These are phyloP conservation scores for Cyclargus thomasi DNA, from an alignment of 1,140 invertebrate genomes.

Conservation along the genomic window DNA sequence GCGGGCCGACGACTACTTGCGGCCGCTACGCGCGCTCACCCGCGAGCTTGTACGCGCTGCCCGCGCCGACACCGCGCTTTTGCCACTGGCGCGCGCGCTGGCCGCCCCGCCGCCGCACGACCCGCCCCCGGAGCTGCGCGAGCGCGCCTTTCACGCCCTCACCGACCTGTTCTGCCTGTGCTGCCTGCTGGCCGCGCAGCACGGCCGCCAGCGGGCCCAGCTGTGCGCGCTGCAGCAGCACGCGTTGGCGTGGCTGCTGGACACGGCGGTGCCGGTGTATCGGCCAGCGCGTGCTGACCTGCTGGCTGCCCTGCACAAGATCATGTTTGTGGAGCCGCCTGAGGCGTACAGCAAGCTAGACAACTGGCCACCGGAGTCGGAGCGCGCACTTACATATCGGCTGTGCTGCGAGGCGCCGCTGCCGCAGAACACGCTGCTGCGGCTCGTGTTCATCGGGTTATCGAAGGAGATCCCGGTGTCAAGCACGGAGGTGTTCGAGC, in stretches of 20 bases:
- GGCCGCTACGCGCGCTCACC: constrained; percentile 87
- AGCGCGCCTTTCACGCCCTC: constrained; percentile 88
- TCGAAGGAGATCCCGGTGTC: constrained; percentile 88
- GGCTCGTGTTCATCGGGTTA: constrained; percentile 88
- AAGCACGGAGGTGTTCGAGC: constrained; percentile 88
- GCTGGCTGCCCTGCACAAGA: constrained; percentile 88
- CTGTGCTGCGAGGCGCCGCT: constrained; percentile 92
- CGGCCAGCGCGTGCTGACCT: constrained; percentile 84
- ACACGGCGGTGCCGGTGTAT: constrained; percentile 84
- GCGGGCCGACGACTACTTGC: constrained; percentile 92
- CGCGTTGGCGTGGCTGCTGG: constrained; percentile 87
- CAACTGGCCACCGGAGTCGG: constrained; percentile 94
- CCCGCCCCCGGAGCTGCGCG: constrained; percentile 73
- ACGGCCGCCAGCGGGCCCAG: constrained; percentile 84
- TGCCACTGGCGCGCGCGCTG: constrained; percentile 54
- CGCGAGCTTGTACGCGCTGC: constrained; percentile 89
- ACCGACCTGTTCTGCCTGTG: constrained; percentile 90
- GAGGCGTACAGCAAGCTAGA: constrained; percentile 94
- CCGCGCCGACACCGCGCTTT: constrained; percentile 53
- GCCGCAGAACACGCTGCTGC: constrained; percentile 87
- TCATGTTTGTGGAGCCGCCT: constrained; percentile 88
- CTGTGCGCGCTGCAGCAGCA: constrained; percentile 50
- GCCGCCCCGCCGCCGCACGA: constrained; percentile 52
- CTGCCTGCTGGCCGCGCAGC: constrained; percentile 87
- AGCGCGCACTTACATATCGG: constrained; percentile 85